These are phyloP conservation scores for Sorex maritimensis DNA, from an alignment of 2,797 vertebrate genomes.

Conservation along the genomic window DNA sequence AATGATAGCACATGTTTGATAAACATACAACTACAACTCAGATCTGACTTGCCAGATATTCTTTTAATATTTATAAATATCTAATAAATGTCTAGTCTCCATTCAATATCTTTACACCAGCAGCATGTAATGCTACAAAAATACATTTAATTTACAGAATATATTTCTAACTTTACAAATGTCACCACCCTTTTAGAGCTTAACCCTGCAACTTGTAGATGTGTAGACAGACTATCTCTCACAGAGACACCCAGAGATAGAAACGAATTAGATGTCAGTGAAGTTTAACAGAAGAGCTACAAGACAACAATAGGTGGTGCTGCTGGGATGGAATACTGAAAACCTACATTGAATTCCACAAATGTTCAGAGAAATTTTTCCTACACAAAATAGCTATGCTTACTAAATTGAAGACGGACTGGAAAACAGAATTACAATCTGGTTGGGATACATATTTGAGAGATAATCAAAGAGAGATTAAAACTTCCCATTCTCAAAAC, in stretches of 20 bases:
- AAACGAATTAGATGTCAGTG: neutral
- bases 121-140: neutral
- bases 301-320: conserved; percentile 73
- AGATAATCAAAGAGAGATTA: conserved; percentile 9
- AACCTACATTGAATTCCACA: neutral
- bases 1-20: neutral
- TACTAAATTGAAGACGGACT: conserved; percentile 47
- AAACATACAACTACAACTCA: conserved; percentile 5
- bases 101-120: too few species aligned
- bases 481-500: conserved; percentile 3
- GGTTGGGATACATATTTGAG: conserved; percentile 18
- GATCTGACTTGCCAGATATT: conserved; percentile 48
- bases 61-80: conserved; percentile 40
- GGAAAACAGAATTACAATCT: conserved; percentile 54
- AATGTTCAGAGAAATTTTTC: conserved; percentile 41
- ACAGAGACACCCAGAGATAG: neutral
- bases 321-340: conserved; percentile 53
- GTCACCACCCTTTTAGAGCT: neutral
- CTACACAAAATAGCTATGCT: neutral
- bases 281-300: neutral
- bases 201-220: neutral
- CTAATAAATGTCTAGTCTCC: conserved; percentile 4
- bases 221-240: neutral
- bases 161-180: neutral
- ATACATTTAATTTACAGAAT: conserved; percentile 32